phyloP scores from a whole-genome alignment of 2,113 vertebrate species.

The Stigmatopora nigra region DNA sequence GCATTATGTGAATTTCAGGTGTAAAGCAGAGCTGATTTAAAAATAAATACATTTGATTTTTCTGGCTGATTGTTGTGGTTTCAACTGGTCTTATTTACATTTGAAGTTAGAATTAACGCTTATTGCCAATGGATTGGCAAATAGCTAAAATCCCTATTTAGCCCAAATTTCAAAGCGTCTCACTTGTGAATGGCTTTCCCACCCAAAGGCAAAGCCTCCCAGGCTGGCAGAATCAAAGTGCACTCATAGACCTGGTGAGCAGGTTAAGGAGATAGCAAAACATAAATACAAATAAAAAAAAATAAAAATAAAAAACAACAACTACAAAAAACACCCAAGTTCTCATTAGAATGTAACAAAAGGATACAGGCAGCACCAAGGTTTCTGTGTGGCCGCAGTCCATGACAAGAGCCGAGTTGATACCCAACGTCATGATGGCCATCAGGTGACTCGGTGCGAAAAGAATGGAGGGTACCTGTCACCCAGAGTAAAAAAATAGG shows the following conservation, averaged over 20 bases:
- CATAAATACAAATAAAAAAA: background rate
- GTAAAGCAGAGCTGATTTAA: background rate
- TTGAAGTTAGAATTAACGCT: too few relatives aligned
- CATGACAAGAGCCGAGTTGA: conserved; percentile 93
- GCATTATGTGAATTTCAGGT: background rate
- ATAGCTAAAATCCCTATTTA: too few relatives aligned
- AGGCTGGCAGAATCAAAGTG: conserved; percentile 86
- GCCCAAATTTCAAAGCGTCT: conserved; percentile 43
- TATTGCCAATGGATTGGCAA: too few relatives aligned
- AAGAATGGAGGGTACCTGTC: conserved; percentile 91
- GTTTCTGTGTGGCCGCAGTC: conserved; percentile 95
- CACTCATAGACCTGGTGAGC: conserved; percentile 85
- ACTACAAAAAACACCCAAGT: background rate
- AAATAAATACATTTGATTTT: too few relatives aligned
- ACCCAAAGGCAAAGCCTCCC: conserved; percentile 91
- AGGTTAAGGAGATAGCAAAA: conserved; percentile 44
- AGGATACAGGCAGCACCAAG: conserved; percentile 93
- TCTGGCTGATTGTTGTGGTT: too few relatives aligned
- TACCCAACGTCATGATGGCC: conserved; percentile 89
- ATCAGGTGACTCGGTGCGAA: conserved; percentile 94
- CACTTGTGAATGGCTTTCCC: conserved; percentile 95
- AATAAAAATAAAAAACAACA: background rate
- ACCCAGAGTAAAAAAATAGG: background rate
- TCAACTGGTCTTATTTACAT: too few relatives aligned
- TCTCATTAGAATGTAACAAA: conserved; percentile 3